phyloP scores from a whole-genome alignment of 1,140 invertebrate genomes.

The Neelides sp. region DNA sequence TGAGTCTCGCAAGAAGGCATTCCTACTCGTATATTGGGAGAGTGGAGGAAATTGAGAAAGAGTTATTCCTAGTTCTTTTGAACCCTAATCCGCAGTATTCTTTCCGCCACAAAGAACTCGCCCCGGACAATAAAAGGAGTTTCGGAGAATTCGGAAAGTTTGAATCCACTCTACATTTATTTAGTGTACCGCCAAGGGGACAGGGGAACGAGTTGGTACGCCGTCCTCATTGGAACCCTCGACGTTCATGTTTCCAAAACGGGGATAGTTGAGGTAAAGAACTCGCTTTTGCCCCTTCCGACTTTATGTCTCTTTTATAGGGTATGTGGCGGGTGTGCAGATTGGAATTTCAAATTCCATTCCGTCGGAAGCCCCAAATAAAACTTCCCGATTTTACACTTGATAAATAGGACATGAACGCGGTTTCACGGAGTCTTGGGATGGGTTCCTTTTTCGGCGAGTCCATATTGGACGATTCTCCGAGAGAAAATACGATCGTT shows the following conservation, averaged over 20 bases:
- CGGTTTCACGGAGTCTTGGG: constrained; percentile 44
- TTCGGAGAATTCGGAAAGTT: constrained; percentile 1
- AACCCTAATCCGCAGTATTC: constrained; percentile 1
- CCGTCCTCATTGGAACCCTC: constrained; percentile 54
- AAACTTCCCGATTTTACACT: no score
- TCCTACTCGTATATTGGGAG: constrained; percentile 6
- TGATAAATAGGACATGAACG: constrained; percentile 30
- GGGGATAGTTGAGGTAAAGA: constrained; percentile 29
- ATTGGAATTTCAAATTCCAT: constrained; percentile 7
- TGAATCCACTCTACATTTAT: constrained; percentile 11
- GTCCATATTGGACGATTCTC: constrained; percentile 55
- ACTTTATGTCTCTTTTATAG: neutral
- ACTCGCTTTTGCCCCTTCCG: neutral
- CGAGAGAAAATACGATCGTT: constrained; percentile 56
- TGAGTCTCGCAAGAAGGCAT: neutral
- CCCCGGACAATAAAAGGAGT: no score
- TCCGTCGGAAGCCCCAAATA: no score
- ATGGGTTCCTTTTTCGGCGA: constrained; percentile 67
- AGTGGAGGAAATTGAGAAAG: constrained; percentile 6
- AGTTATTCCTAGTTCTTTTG: neutral
- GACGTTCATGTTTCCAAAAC: constrained; percentile 40
- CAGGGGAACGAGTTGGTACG: constrained; percentile 63
- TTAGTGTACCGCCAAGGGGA: constrained; percentile 65
- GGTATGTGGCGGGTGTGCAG: no score
- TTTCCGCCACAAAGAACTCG: no score